Evolutionary conservation across 1,140 invertebrate species (phyloP).

Genomic region (Cylas formicarius): DNA sequence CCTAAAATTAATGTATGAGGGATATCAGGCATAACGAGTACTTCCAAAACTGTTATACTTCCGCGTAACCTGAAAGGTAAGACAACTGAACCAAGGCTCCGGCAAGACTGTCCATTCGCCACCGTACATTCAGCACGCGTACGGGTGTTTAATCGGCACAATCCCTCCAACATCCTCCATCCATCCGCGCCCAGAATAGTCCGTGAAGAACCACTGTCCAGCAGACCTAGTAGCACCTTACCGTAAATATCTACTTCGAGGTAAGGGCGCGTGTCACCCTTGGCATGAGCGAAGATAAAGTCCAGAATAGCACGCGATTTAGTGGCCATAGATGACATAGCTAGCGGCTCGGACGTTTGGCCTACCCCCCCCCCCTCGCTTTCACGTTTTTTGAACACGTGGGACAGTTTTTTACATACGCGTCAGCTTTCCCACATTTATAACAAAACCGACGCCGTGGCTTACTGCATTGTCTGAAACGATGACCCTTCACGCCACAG

Average conservation of each 20-base stretch:
- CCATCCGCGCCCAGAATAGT: conserved; percentile 6
- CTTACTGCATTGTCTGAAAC: too few species aligned
- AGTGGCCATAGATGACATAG: too few species aligned
- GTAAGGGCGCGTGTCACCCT: conserved; percentile 6
- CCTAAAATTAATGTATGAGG: neutral
- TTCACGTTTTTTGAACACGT: too few species aligned
- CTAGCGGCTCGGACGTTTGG: too few species aligned
- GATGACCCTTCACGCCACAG: too few species aligned
- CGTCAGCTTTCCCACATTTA: neutral
- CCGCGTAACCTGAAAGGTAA: conserved; percentile 4
- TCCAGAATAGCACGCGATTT: neutral
- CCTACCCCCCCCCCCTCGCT: too few species aligned
- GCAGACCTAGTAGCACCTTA: neutral
- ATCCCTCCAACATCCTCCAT: neutral
- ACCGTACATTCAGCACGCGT: conserved; percentile 7
- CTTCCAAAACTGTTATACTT: neutral
- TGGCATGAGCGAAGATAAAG: conserved; percentile 9
- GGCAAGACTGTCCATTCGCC: conserved; percentile 15
- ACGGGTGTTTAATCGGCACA: neutral
- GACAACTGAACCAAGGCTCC: conserved; percentile 2
- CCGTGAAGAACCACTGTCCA: conserved; percentile 9
- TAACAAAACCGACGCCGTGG: too few species aligned
- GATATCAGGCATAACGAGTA: neutral
- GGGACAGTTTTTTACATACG: too few species aligned
- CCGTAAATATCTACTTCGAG: conserved; percentile 11